Base-by-base conservation (phyloP, 2,113 vertebrate species). In the Lipotes vexillifer region DNA sequence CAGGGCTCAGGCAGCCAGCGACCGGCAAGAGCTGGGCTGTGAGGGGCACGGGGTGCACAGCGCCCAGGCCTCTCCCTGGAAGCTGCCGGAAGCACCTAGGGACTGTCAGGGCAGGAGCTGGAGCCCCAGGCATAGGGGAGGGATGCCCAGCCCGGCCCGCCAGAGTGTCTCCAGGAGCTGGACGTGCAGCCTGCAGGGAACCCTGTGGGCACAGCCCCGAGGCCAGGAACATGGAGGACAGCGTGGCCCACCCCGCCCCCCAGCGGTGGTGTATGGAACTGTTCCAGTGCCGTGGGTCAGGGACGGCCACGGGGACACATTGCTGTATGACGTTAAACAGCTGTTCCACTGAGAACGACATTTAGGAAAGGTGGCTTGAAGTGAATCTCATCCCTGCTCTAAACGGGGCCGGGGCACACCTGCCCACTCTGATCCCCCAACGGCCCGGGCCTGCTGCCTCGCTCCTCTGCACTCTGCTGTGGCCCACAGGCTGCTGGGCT, bases 171-270 rank as follows among this genome's bases (percentile, higher is more conserved):
- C 3, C 20, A 14, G 75, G 33, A 55, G 49, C 6, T 36, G 75
- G 33, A 20, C 11, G 1, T 52, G 46, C 49, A 12, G 20, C 75
- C 46, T 13, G 11, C 46, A 8, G 18, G 41, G 20, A 15, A 46
- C 27, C 27, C 0, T 0, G 41, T 0, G 27, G 72, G 41, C 72
- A 46, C 72, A 9, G 4, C 72, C 72, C 27, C 8, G 2, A 31
- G 14, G 31, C 72, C 31, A 27, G 72, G 41, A 41, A 74, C 72
- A 9, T 6, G 38, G 41, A 74, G 41, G 41, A 74, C 41, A 0
- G 8, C 15, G 71, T 25, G 41, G 41, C 14, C 41, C 41, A 18
- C 71, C 14, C 1, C 15, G 2, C 44, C 8, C 44, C 4, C 72
- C 18, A 10, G 72, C 44, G 27, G 72, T 8, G 8, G 15, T 46